Evolutionary conservation across 2,113 vertebrate genomes (phyloP).

Genomic region (Catharus fuscescens): DNA sequence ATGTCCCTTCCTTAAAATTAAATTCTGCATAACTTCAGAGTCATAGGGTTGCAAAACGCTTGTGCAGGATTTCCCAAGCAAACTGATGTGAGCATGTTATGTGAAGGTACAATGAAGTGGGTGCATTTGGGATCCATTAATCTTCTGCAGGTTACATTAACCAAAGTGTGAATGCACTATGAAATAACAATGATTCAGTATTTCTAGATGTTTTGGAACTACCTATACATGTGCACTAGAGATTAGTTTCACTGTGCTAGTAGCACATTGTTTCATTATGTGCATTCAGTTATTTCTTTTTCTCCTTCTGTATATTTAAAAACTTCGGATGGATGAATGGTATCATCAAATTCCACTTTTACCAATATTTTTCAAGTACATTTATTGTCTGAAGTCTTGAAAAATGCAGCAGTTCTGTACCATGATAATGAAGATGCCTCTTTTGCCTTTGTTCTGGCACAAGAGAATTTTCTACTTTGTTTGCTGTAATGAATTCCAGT

Average conservation of each 20-base stretch:
- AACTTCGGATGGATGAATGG: background rate
- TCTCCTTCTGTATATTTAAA: background rate
- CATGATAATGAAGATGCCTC: background rate
- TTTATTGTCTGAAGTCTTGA: background rate
- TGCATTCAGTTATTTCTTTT: background rate
- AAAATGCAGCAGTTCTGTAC: background rate
- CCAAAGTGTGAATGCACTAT: background rate
- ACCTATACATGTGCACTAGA: background rate
- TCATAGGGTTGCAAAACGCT: background rate
- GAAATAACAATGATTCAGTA: background rate
- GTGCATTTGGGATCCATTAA: background rate
- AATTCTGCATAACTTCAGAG: background rate
- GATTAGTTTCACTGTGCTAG: background rate
- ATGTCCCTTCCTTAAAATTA: background rate
- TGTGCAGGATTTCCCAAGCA: background rate
- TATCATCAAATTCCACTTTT: background rate
- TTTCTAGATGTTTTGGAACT: background rate
- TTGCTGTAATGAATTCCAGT: background rate
- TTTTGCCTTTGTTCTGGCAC: background rate
- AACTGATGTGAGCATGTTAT: background rate
- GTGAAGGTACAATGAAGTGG: background rate
- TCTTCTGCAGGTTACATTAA: background rate
- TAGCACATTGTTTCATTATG: background rate
- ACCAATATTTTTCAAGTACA: background rate
- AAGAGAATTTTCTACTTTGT: background rate